Base-by-base conservation (phyloP, 2,888 invertebrate genomes). In the Prionchulus punctatus region DNA sequence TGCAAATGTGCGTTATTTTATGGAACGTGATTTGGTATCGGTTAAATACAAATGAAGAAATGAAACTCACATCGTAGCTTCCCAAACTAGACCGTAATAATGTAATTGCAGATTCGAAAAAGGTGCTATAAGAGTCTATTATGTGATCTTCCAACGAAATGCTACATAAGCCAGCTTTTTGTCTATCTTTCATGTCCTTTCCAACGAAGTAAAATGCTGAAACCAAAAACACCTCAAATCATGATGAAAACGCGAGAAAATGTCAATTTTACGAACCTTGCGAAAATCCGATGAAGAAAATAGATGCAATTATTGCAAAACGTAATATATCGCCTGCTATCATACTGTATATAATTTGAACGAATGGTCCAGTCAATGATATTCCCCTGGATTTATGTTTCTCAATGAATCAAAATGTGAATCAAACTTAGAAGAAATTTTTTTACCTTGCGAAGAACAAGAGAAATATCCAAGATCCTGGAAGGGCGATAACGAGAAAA, bases 281-380 rank as follows among this genome's bases (percentile, higher is more conserved):
- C 0, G 91, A 89, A 74, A 98, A 98, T 25, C 90, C 91, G 65
- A 91, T 85, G 2, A 96, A 78, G 36, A 96, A 85, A 65, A 98
- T 86, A 63, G 82, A 81, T 73, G 94, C 96, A 72, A 98, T 98
- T 64, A 96, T 91, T 61, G 88, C 90, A 72, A 98, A 98, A 28
- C 94, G 89, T 70, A 94, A 82, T 86, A 98, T 89, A 76, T 98
- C 98, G 48, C 96, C 94, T 0, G 87, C 87, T 70, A 94, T 88
- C 94, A 98, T 98, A 67, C 89, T 89, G 79, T 91, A 96, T 64
- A 98, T 90, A 92, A 98, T 96, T 15, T 94, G 94, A 58, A 98
- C 94, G 74, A 96, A 98, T 0, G 96, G 94, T 45, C 98, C 98
- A 0, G 94, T 98, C 66, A 98, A 76, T 58, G 86, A 83, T 31